phyloP scores from a whole-genome alignment of 2,888 invertebrate species.

The Acanthosepion pharaonis region DNA sequence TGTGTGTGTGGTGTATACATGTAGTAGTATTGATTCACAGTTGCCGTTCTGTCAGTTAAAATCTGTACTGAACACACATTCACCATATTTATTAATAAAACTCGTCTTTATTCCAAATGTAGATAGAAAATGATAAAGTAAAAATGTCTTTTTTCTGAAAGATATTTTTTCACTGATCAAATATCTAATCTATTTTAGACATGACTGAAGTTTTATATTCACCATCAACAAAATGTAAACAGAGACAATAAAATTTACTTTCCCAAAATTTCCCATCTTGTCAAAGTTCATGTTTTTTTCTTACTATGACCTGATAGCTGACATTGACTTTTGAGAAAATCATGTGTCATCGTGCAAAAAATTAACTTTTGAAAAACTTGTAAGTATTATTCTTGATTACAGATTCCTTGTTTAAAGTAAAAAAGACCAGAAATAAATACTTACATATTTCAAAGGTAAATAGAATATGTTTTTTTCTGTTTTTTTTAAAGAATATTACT shows the following conservation, averaged over 20 bases:
- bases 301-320: not conserved
- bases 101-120: not conserved
- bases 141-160: not conserved
- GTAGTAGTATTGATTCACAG: not conserved
- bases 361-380: not conserved
- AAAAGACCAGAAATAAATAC: not conserved
- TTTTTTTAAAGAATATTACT: too few species aligned
- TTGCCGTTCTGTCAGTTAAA: not conserved
- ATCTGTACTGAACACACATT: not conserved
- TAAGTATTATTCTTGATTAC: not conserved
- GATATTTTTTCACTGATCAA: not conserved
- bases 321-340: not conserved
- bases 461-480: not conserved
- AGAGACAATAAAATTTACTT: not conserved
- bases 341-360: not conserved
- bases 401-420: not conserved
- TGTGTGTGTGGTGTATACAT: not conserved
- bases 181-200: constrained; percentile 33
- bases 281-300: not conserved
- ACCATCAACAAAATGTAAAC: not conserved
- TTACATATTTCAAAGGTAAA: not conserved
- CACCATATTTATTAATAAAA: constrained; percentile 4
- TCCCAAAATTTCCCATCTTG: not conserved
- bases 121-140: not conserved
- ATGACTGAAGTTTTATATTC: not conserved